Evolutionary conservation across 2,113 vertebrate species (phyloP), one percentile per base, ranked within the genome.

Genomic region (Eretmochelys imbricata): DNA sequence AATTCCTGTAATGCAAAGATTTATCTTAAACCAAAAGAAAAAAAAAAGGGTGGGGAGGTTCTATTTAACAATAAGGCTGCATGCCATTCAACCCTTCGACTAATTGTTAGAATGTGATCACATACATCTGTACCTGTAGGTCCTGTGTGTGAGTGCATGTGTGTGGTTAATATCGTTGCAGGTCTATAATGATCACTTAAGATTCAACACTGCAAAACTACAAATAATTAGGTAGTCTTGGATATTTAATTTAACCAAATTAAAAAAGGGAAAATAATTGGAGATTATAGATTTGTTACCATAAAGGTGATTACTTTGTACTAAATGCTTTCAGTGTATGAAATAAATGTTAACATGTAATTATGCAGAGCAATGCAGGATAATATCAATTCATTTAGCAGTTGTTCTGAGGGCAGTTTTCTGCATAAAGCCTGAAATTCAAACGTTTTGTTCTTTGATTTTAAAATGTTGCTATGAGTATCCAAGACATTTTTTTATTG

Each of bases 1-100:
- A 13, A 83, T 83, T 96, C 80, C 89, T 91, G 57, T 54, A 85
- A 94, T 81, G 72, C 55, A 88, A 91, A 95, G 65, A 19, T 80
- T 84, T 93, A 57, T 42, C 87, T 76, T 91, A 51, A 93, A 50
- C 84, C 85, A 53, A 87, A 95, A 87, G 69, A 16, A 78, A 1
- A 1, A 59, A 31, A 6, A 69, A 38, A 24, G 59, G 54, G 11
- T 81, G 59, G 25, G 75, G 10, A 6, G 4, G 6, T 19, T 8
- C 1, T 72, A 29, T 86, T 80, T 65, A 54, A 24, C 50, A 80
- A 53, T 48, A 93, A 75, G 76, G 17, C 16, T 5, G 3, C 16
- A 1, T 1, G 42, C 10, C 24, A 31, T 54, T 88, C 55, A 7
- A 85, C 83, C n/a, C 25, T 53, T 80, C 65, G 19, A 10, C 5